phyloP scores from a whole-genome alignment of 2,113 vertebrate species.

The Sinocyclocheilus anshuiensis region DNA sequence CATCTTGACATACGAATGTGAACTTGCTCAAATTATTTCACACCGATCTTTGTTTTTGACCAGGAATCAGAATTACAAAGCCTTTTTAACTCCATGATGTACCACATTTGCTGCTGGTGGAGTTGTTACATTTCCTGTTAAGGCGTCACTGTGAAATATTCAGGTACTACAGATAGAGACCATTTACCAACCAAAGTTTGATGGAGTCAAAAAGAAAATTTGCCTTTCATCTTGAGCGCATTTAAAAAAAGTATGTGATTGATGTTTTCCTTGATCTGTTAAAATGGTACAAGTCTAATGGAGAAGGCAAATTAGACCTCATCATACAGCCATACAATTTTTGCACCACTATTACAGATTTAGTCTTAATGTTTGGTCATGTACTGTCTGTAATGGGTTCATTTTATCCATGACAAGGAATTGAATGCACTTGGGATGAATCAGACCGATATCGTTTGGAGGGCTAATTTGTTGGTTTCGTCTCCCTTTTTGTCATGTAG shows the following conservation, averaged over 20 bases:
- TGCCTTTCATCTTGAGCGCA: neutral
- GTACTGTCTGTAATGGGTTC: neutral
- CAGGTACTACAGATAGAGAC: constrained; percentile 32
- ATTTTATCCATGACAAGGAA: constrained; percentile 1
- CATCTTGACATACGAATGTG: constrained; percentile 26
- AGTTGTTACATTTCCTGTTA: neutral
- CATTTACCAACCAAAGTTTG: constrained; percentile 23
- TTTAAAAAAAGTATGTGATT: no score
- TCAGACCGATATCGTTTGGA: neutral
- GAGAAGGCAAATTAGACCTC: neutral
- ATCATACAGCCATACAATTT: neutral
- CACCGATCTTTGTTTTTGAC: constrained; percentile 4
- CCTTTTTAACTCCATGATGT: neutral
- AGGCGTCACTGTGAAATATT: constrained; percentile 37
- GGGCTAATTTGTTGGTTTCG: constrained; percentile 32
- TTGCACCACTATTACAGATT: constrained; percentile 16
- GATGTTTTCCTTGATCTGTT: neutral
- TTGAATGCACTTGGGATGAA: constrained; percentile 20
- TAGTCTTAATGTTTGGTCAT: constrained; percentile 11
- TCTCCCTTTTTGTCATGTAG: constrained; percentile 19
- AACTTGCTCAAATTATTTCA: constrained; percentile 1
- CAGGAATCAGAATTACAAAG: neutral
- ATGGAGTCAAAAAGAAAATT: neutral
- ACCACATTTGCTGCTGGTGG: constrained; percentile 12
- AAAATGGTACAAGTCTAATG: constrained; percentile 5